phyloP scores from a whole-genome alignment of 2,113 vertebrate species.

The Pseudorasbora parva region DNA sequence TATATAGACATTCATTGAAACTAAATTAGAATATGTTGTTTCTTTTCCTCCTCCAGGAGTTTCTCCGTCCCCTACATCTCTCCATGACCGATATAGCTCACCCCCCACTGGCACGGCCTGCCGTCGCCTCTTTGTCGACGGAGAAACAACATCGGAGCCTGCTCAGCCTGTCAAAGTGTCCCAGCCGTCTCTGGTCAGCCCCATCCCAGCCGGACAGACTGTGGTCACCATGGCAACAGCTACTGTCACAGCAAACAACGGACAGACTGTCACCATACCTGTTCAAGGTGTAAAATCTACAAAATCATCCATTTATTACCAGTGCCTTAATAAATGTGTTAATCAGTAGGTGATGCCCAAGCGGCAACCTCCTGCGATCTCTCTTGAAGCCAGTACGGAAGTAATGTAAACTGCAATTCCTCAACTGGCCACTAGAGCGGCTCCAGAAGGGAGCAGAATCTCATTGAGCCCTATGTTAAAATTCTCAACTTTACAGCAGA shows the following conservation, averaged over 20 bases:
- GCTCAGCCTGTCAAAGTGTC: conserved; percentile 67
- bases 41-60: conserved; percentile 71
- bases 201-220: conserved; percentile 79
- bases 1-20: background rate
- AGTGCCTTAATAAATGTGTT: background rate
- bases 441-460: too few species aligned
- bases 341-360: background rate
- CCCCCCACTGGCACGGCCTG: conserved; percentile 90
- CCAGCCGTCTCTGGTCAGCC: conserved; percentile 67
- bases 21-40: background rate
- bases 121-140: conserved; percentile 90
- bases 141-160: conserved; percentile 69
- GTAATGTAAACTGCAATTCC: too few species aligned
- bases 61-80: conserved; percentile 82
- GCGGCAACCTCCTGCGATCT: too few species aligned
- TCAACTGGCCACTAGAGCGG: too few species aligned
- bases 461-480: too few species aligned
- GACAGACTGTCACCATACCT: conserved; percentile 83
- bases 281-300: conserved; percentile 78
- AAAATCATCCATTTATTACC: background rate
- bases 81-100: conserved; percentile 95
- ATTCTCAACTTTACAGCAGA: too few species aligned
- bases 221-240: conserved; percentile 81
- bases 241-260: conserved; percentile 70
- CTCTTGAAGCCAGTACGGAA: too few species aligned